These are phyloP conservation scores for Temnothorax rugatulus DNA, from an alignment of 2,888 invertebrate species.

Conservation along the genomic window DNA sequence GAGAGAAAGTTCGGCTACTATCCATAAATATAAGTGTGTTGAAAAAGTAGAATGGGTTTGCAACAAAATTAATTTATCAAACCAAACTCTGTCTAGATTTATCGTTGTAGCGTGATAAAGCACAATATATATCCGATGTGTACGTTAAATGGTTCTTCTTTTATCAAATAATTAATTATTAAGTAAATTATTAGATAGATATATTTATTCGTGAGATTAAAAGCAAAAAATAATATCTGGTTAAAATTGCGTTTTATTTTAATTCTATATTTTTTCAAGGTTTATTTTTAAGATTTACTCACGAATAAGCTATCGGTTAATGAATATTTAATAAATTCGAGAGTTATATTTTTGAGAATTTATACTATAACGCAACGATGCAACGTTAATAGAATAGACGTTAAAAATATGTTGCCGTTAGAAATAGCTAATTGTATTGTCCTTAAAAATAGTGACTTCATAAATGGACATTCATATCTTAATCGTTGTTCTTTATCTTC, in stretches of 20 bases:
- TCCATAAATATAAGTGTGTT: not conserved
- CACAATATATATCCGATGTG: not conserved
- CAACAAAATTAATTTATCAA: not conserved
- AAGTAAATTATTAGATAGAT: not conserved
- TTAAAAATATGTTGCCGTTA: not conserved
- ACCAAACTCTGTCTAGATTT: not conserved
- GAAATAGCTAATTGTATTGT: not conserved
- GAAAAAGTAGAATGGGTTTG: not conserved
- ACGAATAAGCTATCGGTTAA: not conserved
- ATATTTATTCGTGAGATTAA: not conserved
- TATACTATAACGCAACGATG: not conserved
- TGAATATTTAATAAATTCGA: not conserved
- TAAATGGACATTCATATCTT: conserved; percentile 5
- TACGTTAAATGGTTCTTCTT: not conserved
- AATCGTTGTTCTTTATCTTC: conserved; percentile 10
- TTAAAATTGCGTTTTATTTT: not conserved
- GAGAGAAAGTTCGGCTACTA: not conserved
- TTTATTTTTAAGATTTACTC: not conserved
- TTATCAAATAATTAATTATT: not conserved
- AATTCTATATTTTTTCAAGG: not conserved
- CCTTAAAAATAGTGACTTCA: not conserved
- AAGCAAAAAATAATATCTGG: not conserved
- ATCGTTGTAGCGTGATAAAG: not conserved
- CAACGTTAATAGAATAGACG: not conserved
- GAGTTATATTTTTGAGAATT: not conserved